phyloP scores from a whole-genome alignment of 2,797 vertebrate species.

The Eremophila alpestris region DNA sequence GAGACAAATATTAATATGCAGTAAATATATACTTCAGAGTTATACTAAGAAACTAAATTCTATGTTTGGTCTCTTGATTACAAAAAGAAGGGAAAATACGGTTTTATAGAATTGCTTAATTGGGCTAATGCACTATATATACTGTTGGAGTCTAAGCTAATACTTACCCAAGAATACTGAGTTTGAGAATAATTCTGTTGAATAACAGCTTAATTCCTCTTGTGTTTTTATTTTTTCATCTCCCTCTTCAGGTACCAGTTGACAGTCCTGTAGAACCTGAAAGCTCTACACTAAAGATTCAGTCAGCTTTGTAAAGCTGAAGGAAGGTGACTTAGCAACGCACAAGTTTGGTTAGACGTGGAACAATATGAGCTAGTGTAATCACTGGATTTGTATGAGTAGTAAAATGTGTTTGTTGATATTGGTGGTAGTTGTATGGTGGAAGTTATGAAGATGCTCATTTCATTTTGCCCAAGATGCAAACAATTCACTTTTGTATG shows the following conservation, averaged over 20 bases:
- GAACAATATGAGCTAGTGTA: neutral
- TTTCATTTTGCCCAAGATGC: neutral
- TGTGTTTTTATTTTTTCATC: neutral
- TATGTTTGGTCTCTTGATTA: neutral
- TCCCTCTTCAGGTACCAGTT: conserved; percentile 63
- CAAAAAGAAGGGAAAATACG: neutral
- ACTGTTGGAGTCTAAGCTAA: neutral
- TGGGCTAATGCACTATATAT: neutral
- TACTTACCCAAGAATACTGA: neutral
- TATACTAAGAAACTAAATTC: neutral
- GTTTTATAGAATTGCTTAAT: neutral
- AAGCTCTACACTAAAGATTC: conserved; percentile 40
- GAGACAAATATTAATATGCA: neutral
- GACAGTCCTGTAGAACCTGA: conserved; percentile 72
- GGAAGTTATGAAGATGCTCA: neutral
- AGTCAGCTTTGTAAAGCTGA: conserved; percentile 58
- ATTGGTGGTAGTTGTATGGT: neutral
- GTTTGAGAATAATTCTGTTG: neutral
- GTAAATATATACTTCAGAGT: neutral
- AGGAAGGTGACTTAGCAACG: neutral
- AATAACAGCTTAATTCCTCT: neutral
- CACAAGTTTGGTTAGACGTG: neutral
- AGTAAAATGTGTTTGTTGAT: neutral
- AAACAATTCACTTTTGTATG: conserved; percentile 16
- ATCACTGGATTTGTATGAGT: conserved; percentile 21